phyloP scores from a whole-genome alignment of 2,113 vertebrate species.

The Mustela lutreola region DNA sequence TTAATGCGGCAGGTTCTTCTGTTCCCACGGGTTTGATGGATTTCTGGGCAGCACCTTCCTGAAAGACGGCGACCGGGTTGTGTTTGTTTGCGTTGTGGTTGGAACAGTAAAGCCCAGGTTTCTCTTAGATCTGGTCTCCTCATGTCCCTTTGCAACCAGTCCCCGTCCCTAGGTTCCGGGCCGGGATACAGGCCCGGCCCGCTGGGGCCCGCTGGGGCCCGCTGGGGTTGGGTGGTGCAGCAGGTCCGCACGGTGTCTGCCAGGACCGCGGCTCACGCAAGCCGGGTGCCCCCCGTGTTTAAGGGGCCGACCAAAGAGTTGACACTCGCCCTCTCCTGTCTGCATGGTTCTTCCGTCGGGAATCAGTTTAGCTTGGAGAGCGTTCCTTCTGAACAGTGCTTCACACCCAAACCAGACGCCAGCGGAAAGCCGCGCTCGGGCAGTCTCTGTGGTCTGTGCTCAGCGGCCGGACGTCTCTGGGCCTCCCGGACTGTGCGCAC shows the following conservation, averaged over 20 bases:
- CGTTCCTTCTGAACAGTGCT: not conserved
- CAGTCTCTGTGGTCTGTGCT: not conserved
- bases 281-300: accelerated
- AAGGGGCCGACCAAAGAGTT: not conserved
- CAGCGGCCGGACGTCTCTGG: not conserved
- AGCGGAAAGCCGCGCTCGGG: not conserved
- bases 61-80: not conserved
- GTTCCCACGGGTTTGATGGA: not conserved
- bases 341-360: accelerated
- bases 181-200: accelerated
- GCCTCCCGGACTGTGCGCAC: accelerated
- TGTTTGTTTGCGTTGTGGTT: not conserved
- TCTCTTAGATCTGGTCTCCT: not conserved
- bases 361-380: not conserved
- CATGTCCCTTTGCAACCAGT: accelerated
- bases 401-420: accelerated
- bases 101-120: not conserved
- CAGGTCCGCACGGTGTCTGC: accelerated
- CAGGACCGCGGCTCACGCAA: accelerated
- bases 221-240: accelerated
- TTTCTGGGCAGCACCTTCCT: not conserved
- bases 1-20: not conserved
- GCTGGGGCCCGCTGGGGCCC: too few relatives aligned
- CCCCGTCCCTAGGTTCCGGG: not conserved
- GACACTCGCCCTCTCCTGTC: not conserved